phyloP scores from a whole-genome alignment of 2,888 invertebrate genomes.

The Sphaerophoria rueppellii region DNA sequence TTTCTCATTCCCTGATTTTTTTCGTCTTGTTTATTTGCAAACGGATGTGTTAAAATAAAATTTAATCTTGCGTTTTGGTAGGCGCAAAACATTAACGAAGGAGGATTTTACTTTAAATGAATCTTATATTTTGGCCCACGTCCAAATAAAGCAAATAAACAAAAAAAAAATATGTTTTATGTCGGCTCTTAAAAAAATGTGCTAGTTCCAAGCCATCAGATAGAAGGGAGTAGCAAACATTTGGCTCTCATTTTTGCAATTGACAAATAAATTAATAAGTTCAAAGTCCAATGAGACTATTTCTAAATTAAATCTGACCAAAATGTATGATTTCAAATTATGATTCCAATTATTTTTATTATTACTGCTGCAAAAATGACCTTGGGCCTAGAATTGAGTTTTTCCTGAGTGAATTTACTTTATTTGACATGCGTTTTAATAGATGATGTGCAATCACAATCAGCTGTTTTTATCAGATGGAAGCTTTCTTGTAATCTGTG shows the following conservation, averaged over 20 bases:
- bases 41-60: conserved; percentile 42
- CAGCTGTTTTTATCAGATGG: conserved; percentile 46
- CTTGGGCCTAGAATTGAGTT: conserved; percentile 4
- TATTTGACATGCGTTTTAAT: conserved; percentile 32
- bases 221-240: background rate
- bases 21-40: conserved; percentile 19
- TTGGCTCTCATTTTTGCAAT: background rate
- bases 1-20: background rate
- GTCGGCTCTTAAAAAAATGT: background rate
- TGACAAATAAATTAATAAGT: background rate
- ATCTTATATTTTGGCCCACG: conserved; percentile 45
- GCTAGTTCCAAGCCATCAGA: background rate
- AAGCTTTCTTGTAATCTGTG: conserved; percentile 39
- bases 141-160: conserved; percentile 29
- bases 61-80: conserved; percentile 6
- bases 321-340: background rate
- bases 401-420: background rate
- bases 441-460: conserved; percentile 7
- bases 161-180: conserved; percentile 9
- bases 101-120: conserved; percentile 37
- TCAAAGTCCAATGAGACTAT: background rate
- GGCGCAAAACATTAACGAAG: conserved; percentile 33
- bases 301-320: background rate
- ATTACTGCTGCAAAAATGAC: background rate
- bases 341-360: too few relatives aligned